Evolutionary conservation across 2,888 invertebrate species (phyloP).

Genomic region (Aelia acuminata): DNA sequence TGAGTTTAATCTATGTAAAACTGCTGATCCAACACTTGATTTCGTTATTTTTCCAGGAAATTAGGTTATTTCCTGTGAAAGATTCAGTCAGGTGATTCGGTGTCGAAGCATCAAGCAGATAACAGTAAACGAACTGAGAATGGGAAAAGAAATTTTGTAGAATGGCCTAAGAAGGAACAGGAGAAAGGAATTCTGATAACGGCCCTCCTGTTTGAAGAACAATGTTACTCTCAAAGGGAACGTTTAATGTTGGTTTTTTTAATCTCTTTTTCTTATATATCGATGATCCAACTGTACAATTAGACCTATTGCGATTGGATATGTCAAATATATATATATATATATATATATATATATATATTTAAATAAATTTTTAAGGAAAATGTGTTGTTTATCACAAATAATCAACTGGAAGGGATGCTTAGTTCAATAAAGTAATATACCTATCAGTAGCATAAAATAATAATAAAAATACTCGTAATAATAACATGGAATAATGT

Average conservation of each 20-base stretch:
- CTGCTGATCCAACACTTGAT: not conserved
- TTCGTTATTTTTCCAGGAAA: not conserved
- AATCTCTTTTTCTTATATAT: not conserved
- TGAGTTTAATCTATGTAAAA: slow-evolving; percentile 18
- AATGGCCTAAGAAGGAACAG: not conserved
- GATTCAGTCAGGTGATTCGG: not conserved
- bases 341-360: no score
- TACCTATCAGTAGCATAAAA: no score
- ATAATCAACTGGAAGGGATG: no score
- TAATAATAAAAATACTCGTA: no score
- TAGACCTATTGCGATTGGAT: not conserved
- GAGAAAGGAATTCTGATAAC: slow-evolving; percentile 10
- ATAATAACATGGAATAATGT: no score
- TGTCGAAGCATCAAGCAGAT: slow-evolving; percentile 21
- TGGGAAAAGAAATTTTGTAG: not conserved
- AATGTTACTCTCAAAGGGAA: not conserved
- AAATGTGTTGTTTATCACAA: no score
- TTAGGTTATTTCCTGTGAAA: slow-evolving; percentile 23
- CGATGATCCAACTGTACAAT: not conserved
- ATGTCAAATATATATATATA: no score
- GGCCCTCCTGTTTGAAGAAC: not conserved
- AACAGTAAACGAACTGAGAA: not conserved
- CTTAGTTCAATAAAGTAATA: no score
- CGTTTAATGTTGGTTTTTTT: not conserved
- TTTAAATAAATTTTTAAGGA: no score